Base-by-base conservation (phyloP, 2,797 vertebrate species). In the Spinus olivaceus region DNA sequence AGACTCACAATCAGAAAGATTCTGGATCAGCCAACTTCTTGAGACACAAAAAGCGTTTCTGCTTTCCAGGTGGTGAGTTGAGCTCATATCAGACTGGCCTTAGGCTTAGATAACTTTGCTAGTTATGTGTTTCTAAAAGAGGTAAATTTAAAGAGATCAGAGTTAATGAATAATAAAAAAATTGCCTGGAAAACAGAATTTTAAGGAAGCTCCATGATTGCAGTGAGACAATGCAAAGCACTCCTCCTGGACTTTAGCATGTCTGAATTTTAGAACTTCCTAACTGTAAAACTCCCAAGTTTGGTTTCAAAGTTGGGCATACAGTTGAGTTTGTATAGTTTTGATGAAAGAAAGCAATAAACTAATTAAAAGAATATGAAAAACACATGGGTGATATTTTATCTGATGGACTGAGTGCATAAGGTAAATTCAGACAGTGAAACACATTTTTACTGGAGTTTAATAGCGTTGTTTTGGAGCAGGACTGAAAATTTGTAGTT, bases 401-500 rank as follows among this genome's bases (percentile, higher is more conserved):
- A 86, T 91, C 72, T 78, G 72, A 83, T 66, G 21, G n/a, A 85
- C 35, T 70, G 60, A 77, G 67, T 8, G 4, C 49, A 46, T 63
- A 78, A 92, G 89, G 86, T 95, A 88, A 89, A 92, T 91, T 86
- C 46, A 91, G 72, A 69, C 22, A 74, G 61, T 0, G 2, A 65
- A 91, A 64, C 9, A 63, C 42, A 53, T 60, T 95, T 91, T 70
- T 72, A 65, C 42, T 72, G n/a, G 25, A 32, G 53, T 88, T 88
- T 60, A 86, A 82, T 90, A 88, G 73, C 23, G 39, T 39, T 81
- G 39, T 32, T 94, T 77, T 86, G 63, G 71, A 93, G 28, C 28
- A 90, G 66, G 30, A 50, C 20, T 92, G 78, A 90, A 90, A 88
- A 94, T 81, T 81, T 50, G 63, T 66, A 66, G 71, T 94, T 95